A percentile compares a stretch with the other conserved stretches of the same genome.
These are phyloP conservation scores for Heteropelma amictum DNA, from an alignment of 2,888 invertebrate genomes.

Conservation along the genomic window DNA sequence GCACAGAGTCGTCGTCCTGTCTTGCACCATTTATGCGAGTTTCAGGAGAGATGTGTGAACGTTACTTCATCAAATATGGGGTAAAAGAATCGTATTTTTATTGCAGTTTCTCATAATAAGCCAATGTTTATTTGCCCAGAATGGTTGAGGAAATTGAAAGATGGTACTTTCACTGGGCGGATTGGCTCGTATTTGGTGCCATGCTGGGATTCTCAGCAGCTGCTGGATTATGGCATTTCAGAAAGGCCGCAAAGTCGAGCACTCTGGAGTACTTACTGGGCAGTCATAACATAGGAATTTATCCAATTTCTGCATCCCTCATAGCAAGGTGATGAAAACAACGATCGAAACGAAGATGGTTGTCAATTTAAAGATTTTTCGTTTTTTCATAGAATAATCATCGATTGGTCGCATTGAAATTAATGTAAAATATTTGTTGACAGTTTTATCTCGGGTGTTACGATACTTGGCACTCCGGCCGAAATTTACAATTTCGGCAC, in stretches of 20 bases:
- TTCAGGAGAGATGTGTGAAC: background rate
- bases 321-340: constrained; percentile 89
- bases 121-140: constrained; percentile 37
- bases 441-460: constrained; percentile 93
- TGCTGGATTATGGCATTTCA: constrained; percentile 86
- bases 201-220: constrained; percentile 86
- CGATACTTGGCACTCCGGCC: constrained; percentile 91
- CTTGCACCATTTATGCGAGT: no score
- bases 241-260: constrained; percentile 81
- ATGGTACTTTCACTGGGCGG: constrained; percentile 77
- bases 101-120: constrained; percentile 12
- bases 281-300: constrained; percentile 85
- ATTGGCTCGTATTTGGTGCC: constrained; percentile 86
- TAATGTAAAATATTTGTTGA: constrained; percentile 42
- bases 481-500: constrained; percentile 93
- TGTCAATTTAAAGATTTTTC: background rate
- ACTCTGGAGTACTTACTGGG: constrained; percentile 88
- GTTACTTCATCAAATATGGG: background rate
- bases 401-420: background rate
- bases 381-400: background rate
- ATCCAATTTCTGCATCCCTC: constrained; percentile 92
- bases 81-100: background rate
- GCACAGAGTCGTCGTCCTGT: no score
- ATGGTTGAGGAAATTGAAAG: constrained; percentile 59
- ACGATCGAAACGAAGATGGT: constrained; percentile 47